These are phyloP conservation scores for Euproctis similis DNA, from an alignment of 2,888 invertebrate genomes.

Conservation along the genomic window DNA sequence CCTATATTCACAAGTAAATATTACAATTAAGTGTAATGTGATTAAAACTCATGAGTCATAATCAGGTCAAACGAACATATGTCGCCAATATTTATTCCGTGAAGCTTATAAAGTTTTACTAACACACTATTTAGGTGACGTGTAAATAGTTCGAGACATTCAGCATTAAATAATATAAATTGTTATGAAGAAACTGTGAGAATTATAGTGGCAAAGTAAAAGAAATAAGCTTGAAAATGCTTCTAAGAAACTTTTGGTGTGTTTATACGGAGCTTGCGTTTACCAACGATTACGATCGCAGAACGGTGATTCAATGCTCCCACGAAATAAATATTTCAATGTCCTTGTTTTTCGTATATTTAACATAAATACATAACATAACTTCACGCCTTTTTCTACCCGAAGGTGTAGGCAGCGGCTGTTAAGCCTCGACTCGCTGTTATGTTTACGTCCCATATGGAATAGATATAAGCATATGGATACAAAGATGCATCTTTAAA, in stretches of 20 bases:
- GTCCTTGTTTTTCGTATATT: too few relatives aligned
- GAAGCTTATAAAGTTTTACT: constrained; percentile 1
- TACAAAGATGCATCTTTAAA: too few relatives aligned
- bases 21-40: too few relatives aligned
- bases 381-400: too few relatives aligned
- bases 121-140: constrained; percentile 4
- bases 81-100: neutral
- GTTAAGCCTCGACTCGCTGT: too few relatives aligned
- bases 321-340: too few relatives aligned
- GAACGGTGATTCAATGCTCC: constrained; percentile 46
- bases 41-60: constrained; percentile 3
- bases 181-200: constrained; percentile 18
- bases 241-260: constrained; percentile 20
- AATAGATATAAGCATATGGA: too few relatives aligned
- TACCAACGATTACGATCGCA: constrained; percentile 27
- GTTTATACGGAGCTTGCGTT: constrained; percentile 12
- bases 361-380: too few relatives aligned
- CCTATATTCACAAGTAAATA: too few relatives aligned
- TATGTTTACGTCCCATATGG: too few relatives aligned
- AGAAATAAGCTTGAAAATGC: constrained; percentile 8
- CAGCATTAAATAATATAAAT: constrained; percentile 9
- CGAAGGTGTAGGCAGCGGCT: too few relatives aligned
- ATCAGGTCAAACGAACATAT: constrained; percentile 1
- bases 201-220: constrained; percentile 14
- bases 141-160: constrained; percentile 15